Evolutionary conservation across 2,797 vertebrate genomes (phyloP), one percentile per base, ranked within the genome.

Genomic region (Limosa lapponica): DNA sequence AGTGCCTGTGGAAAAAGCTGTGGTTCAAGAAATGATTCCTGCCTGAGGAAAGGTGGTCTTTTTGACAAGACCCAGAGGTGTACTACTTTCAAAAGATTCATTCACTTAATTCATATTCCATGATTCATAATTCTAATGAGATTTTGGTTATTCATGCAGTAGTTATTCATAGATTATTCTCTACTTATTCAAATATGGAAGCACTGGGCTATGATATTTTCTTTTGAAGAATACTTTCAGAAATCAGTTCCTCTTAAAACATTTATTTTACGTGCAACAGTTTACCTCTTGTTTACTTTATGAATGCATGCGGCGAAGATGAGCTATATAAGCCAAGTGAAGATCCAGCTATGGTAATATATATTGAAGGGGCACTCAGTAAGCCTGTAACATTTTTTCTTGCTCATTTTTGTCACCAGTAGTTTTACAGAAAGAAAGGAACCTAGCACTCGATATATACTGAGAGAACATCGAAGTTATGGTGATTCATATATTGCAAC

Each of bases 401-500:
- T 83, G 36, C n/a, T 85, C 46, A 5, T 88, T 91, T 95, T 78
- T 89, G 59, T 74, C 66, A 41, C 41, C 1, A 9, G 82, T 44
- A 57, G 66, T 96, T 91, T 89, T 90, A 65, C 54, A 54, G 19
- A n/a, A 69, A 41, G 88, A 81, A 87, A 49, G 46, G 36, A 69
- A 59, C 36, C 41, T 65, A 24, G 85, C 55, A 52, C 72, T 87
- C 2, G 0, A 13, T 65, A 34, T 91, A 43, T 80, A 78, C 39
- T 72, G 82, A 64, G 19, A 37, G 46, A 72, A 39, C 82, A 62
- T 85, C 1, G 25, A 82, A 90, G 57, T 89, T 91, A 67, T 22
- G 46, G 30, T 95, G 79, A 93, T 96, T 96, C 92, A 78, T 88
- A 78, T 96, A 82, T 86, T 96, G 65, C 62, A 97, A 69, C 66